Base-by-base conservation (phyloP, 2,888 invertebrate species). In the Himalopsyche kuldschensis region DNA sequence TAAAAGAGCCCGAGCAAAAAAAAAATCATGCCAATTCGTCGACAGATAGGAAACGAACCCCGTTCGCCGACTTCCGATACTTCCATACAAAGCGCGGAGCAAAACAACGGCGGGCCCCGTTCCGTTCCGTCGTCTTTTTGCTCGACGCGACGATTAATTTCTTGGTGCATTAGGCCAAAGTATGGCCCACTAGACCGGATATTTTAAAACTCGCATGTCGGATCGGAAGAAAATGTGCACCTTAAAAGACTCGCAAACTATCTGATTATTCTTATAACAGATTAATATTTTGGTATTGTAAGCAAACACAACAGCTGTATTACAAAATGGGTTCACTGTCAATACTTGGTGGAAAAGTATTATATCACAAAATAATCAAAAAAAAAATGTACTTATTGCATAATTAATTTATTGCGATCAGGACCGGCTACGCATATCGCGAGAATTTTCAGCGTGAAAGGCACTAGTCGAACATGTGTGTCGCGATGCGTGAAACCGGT, bases 101-200 rank as follows among this genome's bases (percentile, higher is more conserved):
- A 69, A 69, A 69, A 69, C 69, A 69, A 69, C 69, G 24, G 69
- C 27, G 8, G 11, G 46, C 82, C 27, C 15, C 24, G 69, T 27
- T 69, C 69, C 41, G 15, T 15, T 30, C 27, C 30, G 69, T 77
- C 77, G 17, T 76, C 69, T 27, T 69, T 69, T 69, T 69, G 47
- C 27, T 48, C 78, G 47, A 24, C 78, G 82, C 78, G 75, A 82
- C 78, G 84, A 84, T 85, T 84, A 85, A 84, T 85, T 85, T 85
- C 84, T 85, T 85, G 85, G 84, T 84, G 84, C 84, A 85, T 85
- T 85, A 85, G 82, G 76, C 79, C 63, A 27, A 30, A 32, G 75
- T 63, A 20, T 75, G 82, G 79, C 75, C 79, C 85, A 84, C 75
- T 79, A 80, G 82, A 41, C 84, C 78, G 85, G 82, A 85, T 82